Percentiles rank a stretch among this genome's conserved stretches.
Evolutionary conservation across 1,140 invertebrate species (phyloP).

Genomic region (Drosophila dunni): DNA sequence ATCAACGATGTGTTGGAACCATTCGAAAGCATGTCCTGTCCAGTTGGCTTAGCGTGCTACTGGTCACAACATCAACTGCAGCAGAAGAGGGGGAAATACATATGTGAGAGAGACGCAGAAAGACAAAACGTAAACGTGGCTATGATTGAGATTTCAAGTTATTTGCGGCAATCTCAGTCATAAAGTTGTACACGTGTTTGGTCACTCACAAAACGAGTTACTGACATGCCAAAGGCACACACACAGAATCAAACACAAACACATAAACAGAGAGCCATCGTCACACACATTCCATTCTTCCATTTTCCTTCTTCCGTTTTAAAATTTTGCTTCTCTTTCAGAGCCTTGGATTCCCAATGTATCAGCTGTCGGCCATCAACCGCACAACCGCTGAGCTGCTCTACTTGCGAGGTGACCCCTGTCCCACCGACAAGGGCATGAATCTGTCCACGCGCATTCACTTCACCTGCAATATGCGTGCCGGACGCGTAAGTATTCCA

Average conservation of each 20-base stretch:
- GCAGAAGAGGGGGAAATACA: conserved; percentile 14
- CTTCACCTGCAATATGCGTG: conserved; percentile 84
- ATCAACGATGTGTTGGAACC: conserved; percentile 54
- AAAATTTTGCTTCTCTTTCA: conserved; percentile 50
- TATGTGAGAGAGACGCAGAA: background rate
- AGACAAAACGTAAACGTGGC: conserved; percentile 53
- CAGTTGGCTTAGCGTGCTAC: background rate
- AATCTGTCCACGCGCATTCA: conserved; percentile 84
- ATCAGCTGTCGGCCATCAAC: conserved; percentile 70
- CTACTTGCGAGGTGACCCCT: conserved; percentile 84
- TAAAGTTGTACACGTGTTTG: conserved; percentile 54
- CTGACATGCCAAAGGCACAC: conserved; percentile 17
- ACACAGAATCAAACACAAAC: too few relatives aligned
- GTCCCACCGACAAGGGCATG: conserved; percentile 80
- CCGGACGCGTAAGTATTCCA: conserved; percentile 81
- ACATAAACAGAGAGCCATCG: too few relatives aligned
- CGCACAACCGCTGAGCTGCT: conserved; percentile 79
- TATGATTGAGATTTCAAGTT: conserved; percentile 69
- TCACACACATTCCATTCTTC: background rate
- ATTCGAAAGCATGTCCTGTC: conserved; percentile 38
- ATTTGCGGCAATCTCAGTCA: conserved; percentile 78
- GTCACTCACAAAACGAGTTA: conserved; percentile 7
- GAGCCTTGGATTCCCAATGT: conserved; percentile 85
- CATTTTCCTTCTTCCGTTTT: background rate
- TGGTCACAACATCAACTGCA: conserved; percentile 15